Percentiles rank a stretch among this genome's conserved stretches.
phyloP scores from a whole-genome alignment of 2,888 invertebrate species.

The Nemotelus pantherinus region DNA sequence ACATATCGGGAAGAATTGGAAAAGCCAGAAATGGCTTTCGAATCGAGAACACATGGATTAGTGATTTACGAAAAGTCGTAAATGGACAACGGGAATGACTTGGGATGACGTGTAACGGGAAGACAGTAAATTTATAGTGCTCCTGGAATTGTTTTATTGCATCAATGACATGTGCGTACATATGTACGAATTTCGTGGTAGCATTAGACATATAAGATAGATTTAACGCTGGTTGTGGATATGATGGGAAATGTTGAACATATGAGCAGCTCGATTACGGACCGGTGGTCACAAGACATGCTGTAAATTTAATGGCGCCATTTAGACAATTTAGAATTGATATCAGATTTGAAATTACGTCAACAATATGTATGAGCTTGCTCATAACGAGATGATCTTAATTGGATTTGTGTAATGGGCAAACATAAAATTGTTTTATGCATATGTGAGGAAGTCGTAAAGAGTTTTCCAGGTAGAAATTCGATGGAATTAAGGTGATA shows the following conservation, averaged over 20 bases:
- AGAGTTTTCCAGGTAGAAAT: no score
- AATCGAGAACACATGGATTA: slow-evolving; percentile 37
- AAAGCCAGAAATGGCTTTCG: slow-evolving; percentile 21
- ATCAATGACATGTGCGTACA: not conserved
- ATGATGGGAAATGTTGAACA: not conserved
- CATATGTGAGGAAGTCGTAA: no score
- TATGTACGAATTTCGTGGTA: not conserved
- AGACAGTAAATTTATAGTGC: slow-evolving; percentile 40
- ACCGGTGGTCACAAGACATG: slow-evolving; percentile 3
- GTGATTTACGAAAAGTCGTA: slow-evolving; percentile 45
- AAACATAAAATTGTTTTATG: not conserved
- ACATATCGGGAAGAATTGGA: not conserved
- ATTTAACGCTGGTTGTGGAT: not conserved
- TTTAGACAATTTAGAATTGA: slow-evolving; percentile 25
- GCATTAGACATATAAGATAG: not conserved
- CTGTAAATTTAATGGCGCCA: slow-evolving; percentile 25
- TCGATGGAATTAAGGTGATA: no score
- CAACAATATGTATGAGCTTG: not conserved
- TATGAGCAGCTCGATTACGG: not conserved
- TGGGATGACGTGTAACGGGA: slow-evolving; percentile 38
- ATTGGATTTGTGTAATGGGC: slow-evolving; percentile 24
- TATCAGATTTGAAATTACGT: slow-evolving; percentile 24
- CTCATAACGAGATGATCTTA: slow-evolving; percentile 3
- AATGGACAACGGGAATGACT: slow-evolving; percentile 44
- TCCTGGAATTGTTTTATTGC: slow-evolving; percentile 43